Conservation (phyloP, 2,888 invertebrate genomes). For the Timema podura region DNA sequence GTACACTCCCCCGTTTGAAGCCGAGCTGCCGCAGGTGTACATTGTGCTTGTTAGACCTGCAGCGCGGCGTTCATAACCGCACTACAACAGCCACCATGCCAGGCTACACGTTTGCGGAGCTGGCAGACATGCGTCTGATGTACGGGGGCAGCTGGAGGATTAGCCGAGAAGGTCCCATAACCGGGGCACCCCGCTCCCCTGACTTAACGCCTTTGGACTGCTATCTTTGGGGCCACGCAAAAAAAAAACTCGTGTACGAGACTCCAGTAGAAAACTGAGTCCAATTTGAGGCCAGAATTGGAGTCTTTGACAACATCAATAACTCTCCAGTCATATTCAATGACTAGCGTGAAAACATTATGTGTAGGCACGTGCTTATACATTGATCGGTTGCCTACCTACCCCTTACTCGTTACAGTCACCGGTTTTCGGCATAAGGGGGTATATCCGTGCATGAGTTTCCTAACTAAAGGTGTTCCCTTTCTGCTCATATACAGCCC, state of each 20-base stretch:
- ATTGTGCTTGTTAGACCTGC: not conserved
- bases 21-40: not conserved
- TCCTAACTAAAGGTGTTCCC: no score
- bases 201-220: not conserved
- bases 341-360: not conserved
- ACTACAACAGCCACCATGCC: not conserved
- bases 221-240: not conserved
- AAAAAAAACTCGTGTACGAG: no score
- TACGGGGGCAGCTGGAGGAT: not conserved
- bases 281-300: not conserved
- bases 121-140: not conserved
- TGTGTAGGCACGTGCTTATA: not conserved
- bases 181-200: not conserved
- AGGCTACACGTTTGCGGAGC: constrained; percentile 2
- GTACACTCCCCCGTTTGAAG: not conserved
- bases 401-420: not conserved
- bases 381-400: not conserved
- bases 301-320: not conserved
- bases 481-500: no score
- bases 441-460: not conserved
- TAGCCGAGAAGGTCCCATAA: not conserved
- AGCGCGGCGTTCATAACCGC: not conserved
- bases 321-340: not conserved
- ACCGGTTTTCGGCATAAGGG: not conserved
- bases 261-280: not conserved